phyloP scores from a whole-genome alignment of 2,797 vertebrate species.

The Euthynnus affinis region DNA sequence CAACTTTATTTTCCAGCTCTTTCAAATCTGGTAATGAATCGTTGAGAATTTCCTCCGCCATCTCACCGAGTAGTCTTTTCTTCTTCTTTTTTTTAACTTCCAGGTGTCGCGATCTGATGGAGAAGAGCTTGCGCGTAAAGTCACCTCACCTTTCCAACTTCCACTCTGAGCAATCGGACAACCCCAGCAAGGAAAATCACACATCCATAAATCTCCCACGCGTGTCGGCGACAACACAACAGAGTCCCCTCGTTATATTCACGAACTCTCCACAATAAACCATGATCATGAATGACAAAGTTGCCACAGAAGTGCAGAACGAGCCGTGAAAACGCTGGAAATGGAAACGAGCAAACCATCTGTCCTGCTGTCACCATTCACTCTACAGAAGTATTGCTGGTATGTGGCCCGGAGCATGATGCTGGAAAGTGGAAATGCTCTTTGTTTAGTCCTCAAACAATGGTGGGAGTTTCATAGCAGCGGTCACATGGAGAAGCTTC shows the following conservation, averaged over 20 bases:
- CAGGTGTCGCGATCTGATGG: neutral
- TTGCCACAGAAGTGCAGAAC: constrained; percentile 26
- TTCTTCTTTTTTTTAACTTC: no score
- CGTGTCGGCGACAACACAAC: neutral
- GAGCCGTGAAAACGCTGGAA: constrained; percentile 66
- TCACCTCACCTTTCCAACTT: constrained; percentile 17
- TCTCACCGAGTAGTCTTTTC: constrained; percentile 7
- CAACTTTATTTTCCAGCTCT: constrained; percentile 80
- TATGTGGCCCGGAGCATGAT: constrained; percentile 40
- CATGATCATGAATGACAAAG: constrained; percentile 12
- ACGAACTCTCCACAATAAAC: constrained; percentile 52
- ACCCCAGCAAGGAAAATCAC: neutral
- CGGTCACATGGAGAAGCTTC: constrained; percentile 44
- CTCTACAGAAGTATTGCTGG: constrained; percentile 41
- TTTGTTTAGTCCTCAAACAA: constrained; percentile 67
- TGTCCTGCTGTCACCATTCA: constrained; percentile 52
- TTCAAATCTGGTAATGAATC: constrained; percentile 67
- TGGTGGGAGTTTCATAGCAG: constrained; percentile 33
- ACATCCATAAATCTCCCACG: neutral
- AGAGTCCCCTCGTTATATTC: constrained; percentile 32
- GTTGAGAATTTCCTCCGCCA: constrained; percentile 68
- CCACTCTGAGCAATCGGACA: neutral
- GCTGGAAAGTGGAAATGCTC: constrained; percentile 64
- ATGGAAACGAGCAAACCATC: constrained; percentile 17
- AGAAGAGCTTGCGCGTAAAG: constrained; percentile 40